Evolutionary conservation across 2,888 invertebrate genomes (phyloP).

Genomic region (Sesia bembeciformis): DNA sequence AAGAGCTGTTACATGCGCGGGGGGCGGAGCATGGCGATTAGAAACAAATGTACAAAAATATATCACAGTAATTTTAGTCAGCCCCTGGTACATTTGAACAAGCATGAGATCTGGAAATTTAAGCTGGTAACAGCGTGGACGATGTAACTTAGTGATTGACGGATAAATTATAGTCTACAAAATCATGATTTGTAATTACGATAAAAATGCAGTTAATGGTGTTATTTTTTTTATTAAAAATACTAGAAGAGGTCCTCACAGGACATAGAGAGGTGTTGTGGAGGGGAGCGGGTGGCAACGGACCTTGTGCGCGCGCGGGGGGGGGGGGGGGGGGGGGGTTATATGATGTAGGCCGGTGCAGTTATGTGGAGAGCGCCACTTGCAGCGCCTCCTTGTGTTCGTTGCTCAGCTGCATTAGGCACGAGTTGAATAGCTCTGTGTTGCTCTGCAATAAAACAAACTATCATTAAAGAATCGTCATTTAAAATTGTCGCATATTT

Average conservation of each 20-base stretch:
- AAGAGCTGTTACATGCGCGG: constrained; percentile 34
- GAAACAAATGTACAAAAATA: constrained; percentile 59
- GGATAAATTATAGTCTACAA: no score
- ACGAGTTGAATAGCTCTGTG: constrained; percentile 85
- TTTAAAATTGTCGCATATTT: no score
- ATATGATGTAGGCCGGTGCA: constrained; percentile 14
- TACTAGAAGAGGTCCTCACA: no score
- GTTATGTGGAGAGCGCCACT: constrained; percentile 76
- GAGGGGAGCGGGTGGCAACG: constrained; percentile 9
- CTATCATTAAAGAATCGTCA: no score
- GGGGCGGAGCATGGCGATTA: constrained; percentile 42
- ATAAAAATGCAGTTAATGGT: no score
- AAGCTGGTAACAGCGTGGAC: no score
- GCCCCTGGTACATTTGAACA: constrained; percentile 34
- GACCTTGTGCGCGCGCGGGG: not conserved
- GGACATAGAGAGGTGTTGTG: not conserved
- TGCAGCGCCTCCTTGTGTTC: constrained; percentile 91
- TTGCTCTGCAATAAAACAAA: constrained; percentile 75
- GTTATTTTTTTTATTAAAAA: no score
- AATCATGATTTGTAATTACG: no score
- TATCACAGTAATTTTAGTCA: constrained; percentile 69
- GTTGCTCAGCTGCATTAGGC: constrained; percentile 81
- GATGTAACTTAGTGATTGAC: no score
- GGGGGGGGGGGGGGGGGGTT: constrained; percentile 9
- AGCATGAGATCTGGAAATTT: constrained; percentile 28